Base-by-base conservation (phyloP, 1,140 invertebrate species). In the Heliconius himera region DNA sequence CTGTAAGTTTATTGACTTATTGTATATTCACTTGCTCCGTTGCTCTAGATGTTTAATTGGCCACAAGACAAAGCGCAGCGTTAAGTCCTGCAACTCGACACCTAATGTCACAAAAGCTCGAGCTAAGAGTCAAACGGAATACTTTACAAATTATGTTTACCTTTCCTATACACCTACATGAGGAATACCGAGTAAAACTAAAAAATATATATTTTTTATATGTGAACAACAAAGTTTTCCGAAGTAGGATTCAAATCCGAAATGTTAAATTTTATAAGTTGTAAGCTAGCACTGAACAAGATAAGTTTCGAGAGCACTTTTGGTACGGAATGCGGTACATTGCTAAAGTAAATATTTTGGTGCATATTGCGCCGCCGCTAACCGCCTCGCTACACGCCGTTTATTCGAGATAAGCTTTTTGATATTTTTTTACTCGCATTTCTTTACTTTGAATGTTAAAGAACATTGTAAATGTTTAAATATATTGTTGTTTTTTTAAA, bases 301-400 rank as follows among this genome's bases (percentile, higher is more conserved):
- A 60, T 60, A 60, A 60, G 54, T 60, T 60, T 22, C n/a, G 8
- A 60, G 54, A 60, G n/a, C 54, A 60, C 54, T 60, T 60, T 3
- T 11, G 26, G 20, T 60, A 22, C 54, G 8, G 54, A 60, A 60
- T 60, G 54, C 8, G 54, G 20, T 8, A 20, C 54, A 60, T 60
- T 60, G 54, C n/a, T 60, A 60, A 60, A 60, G 54, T 22, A 60
- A 60, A 60, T 22, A 60, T 60, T 60, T 60, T 9, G 54, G 54
- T 60, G 54, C 54, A 60, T 60, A 20, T 54, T 51, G 18, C 49
- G 4, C 49, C 49, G 49, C 49, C 49, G 49, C 49, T 20, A 51
- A 51, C 49, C 49, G 49, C 49, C 49, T 51, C 49, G 49, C 16
- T 51, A 56, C 60, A 29, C 26, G 60, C 60, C 60, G 60, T 29